phyloP scores from a whole-genome alignment of 2,797 vertebrate genomes.

The Tangara arthus region DNA sequence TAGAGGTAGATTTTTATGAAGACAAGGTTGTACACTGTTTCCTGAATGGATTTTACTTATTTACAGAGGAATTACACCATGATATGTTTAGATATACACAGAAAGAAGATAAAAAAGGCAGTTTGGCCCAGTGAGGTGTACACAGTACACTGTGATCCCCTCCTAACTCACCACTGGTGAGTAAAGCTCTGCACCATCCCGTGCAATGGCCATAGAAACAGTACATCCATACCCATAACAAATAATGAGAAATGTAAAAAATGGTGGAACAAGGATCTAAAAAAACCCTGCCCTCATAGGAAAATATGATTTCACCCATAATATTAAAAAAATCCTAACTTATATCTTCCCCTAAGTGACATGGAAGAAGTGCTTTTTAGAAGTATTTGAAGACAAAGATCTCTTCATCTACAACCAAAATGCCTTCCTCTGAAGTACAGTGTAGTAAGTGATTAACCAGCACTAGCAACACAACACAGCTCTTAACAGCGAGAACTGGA shows the following conservation, averaged over 20 bases:
- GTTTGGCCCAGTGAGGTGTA: background rate
- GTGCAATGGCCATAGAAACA: background rate
- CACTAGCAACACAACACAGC: background rate
- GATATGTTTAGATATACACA: background rate
- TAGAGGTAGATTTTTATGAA: background rate
- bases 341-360: background rate
- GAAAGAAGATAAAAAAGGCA: background rate
- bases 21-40: background rate
- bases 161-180: background rate
- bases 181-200: background rate
- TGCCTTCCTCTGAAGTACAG: background rate
- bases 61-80: background rate
- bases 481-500: background rate
- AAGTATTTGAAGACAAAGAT: background rate
- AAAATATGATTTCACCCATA: background rate
- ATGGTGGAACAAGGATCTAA: background rate
- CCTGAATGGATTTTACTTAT: background rate
- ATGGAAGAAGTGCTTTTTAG: background rate
- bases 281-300: background rate
- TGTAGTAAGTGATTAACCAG: conserved; percentile 14
- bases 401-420: background rate
- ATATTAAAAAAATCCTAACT: too few species aligned
- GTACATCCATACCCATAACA: background rate
- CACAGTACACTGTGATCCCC: background rate
- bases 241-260: background rate